Conservation (phyloP, 2,797 vertebrate species). For the Saxicola maurus region DNA sequence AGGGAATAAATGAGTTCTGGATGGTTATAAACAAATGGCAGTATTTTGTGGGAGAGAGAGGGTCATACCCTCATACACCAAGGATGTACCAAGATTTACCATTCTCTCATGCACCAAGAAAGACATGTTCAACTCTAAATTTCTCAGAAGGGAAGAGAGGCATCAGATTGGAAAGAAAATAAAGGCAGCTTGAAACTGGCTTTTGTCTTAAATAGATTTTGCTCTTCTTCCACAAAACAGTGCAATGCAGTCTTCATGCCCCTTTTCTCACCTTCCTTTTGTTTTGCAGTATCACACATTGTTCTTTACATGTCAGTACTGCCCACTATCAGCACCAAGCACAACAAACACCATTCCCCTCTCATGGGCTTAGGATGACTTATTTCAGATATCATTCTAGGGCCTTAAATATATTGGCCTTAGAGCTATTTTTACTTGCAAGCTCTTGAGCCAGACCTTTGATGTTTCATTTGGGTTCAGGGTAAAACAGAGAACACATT, state of each 20-base stretch:
- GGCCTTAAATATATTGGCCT: constrained; percentile 18
- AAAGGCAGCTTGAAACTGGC: not conserved
- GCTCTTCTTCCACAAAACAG: not conserved
- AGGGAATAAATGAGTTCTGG: not conserved
- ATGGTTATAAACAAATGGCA: not conserved
- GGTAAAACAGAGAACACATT: not conserved
- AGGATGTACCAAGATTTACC: not conserved
- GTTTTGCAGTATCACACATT: constrained; percentile 7
- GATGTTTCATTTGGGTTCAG: constrained; percentile 8
- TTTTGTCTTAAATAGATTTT: not conserved
- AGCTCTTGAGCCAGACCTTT: constrained; percentile 6
- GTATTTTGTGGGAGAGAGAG: not conserved
- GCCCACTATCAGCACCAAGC: not conserved
- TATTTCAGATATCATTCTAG: constrained; percentile 23
- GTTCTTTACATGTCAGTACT: constrained; percentile 5
- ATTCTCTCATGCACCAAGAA: not conserved
- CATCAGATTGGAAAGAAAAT: not conserved
- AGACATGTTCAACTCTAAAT: not conserved
- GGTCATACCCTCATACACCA: not conserved
- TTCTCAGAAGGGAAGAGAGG: not conserved
- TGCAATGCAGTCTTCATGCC: not conserved
- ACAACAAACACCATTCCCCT: constrained; percentile 15
- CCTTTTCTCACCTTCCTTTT: constrained; percentile 18
- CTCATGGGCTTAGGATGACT: not conserved
- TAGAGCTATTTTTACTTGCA: constrained; percentile 29